Evolutionary conservation across 2,113 vertebrate species (phyloP).

Genomic region (Acanthochromis polyacanthus): DNA sequence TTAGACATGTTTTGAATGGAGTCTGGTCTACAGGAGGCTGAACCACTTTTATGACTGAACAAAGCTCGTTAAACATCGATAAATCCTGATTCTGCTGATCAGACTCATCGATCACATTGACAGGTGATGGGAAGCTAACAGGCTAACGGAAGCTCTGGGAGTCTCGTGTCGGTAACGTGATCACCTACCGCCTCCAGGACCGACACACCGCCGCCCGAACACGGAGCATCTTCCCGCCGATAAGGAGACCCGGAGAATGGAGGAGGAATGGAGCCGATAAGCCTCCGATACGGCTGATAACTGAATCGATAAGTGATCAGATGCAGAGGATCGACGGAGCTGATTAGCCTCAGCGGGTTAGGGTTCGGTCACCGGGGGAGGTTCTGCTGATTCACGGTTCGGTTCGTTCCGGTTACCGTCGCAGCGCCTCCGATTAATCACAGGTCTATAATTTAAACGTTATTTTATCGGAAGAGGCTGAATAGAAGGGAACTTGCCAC

Average conservation of each 20-base stretch:
- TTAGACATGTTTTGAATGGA: too few relatives aligned
- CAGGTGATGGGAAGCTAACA: not conserved
- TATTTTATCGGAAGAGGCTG: fast-evolving
- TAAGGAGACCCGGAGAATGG: too few relatives aligned
- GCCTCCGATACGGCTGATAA: not conserved
- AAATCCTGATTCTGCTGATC: too few relatives aligned
- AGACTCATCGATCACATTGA: not conserved
- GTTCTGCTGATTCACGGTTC: too few relatives aligned
- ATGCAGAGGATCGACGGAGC: not conserved
- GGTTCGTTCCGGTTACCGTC: too few relatives aligned
- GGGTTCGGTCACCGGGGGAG: too few relatives aligned
- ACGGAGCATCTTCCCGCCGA: slow-evolving; percentile 66
- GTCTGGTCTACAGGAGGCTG: too few relatives aligned
- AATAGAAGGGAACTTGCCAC: fast-evolving
- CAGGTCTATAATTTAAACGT: fast-evolving
- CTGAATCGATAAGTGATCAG: not conserved
- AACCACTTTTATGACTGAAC: too few relatives aligned
- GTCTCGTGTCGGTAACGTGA: slow-evolving; percentile 58
- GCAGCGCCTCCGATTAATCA: not conserved
- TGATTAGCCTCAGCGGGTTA: too few relatives aligned
- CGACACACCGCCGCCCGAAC: slow-evolving; percentile 52
- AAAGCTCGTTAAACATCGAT: too few relatives aligned
- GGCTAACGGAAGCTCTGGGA: not conserved
- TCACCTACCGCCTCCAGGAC: slow-evolving; percentile 80
- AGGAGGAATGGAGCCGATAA: not conserved